These are phyloP conservation scores for Jordanella pulchra DNA, from an alignment of 2,797 vertebrate genomes.

Conservation along the genomic window DNA sequence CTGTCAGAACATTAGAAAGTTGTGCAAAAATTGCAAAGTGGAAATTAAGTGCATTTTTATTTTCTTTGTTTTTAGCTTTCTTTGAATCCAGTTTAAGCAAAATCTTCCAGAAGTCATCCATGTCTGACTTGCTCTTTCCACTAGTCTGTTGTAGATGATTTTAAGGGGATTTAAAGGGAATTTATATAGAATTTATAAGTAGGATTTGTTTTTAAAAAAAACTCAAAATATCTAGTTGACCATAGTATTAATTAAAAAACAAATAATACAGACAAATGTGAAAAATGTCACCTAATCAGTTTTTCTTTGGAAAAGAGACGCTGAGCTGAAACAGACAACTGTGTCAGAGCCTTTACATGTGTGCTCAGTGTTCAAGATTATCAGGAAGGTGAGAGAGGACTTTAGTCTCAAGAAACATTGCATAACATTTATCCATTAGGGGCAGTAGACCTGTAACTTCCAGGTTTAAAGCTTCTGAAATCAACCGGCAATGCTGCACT, in stretches of 20 bases:
- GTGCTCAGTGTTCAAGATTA: background rate
- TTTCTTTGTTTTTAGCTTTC: no score
- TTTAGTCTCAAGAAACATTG: no score
- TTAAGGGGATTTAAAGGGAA: background rate
- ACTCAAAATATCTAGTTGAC: background rate
- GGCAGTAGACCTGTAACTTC: no score
- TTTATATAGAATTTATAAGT: background rate
- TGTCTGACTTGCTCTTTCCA: background rate
- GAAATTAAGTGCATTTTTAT: background rate
- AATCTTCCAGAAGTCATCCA: background rate
- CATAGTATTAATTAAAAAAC: background rate
- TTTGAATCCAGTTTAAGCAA: no score
- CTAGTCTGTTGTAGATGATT: background rate
- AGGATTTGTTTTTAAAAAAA: background rate
- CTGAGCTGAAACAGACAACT: background rate
- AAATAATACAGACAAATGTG: background rate
- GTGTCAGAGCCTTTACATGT: background rate
- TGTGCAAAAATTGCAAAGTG: background rate
- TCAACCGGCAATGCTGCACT: no score
- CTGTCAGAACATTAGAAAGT: background rate
- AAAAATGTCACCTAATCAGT: background rate
- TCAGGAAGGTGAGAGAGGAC: background rate
- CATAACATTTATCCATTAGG: no score
- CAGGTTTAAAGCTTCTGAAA: no score
- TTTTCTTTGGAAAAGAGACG: background rate